Evolutionary conservation across 2,113 vertebrate species (phyloP).

Genomic region (Myotis yumanensis): DNA sequence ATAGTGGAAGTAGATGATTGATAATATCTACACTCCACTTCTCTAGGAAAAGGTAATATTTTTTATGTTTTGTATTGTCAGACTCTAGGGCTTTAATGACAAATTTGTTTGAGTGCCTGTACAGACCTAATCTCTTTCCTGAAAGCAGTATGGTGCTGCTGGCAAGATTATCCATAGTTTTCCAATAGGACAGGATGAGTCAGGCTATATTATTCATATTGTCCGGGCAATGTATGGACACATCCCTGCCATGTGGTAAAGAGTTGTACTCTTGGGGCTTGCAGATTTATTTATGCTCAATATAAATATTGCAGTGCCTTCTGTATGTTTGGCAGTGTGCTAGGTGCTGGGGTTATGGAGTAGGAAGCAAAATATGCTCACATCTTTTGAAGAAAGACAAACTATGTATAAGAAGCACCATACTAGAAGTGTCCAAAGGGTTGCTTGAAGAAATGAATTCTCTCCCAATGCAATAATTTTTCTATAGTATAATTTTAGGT

Average conservation of each 20-base stretch:
- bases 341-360: neutral
- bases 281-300: neutral
- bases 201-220: neutral
- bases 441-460: slow-evolving; percentile 8
- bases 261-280: neutral
- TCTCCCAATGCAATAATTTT: neutral
- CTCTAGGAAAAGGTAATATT: slow-evolving; percentile 57
- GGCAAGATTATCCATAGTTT: neutral
- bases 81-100: slow-evolving; percentile 41
- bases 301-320: slow-evolving; percentile 38
- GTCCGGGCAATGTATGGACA: neutral
- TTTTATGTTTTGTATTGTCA: slow-evolving; percentile 56
- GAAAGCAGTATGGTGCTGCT: slow-evolving; percentile 22
- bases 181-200: neutral
- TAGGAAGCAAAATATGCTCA: slow-evolving; percentile 10
- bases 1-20: slow-evolving; percentile 55
- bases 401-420: neutral
- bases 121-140: neutral
- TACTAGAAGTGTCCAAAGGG: neutral
- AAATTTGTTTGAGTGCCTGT: slow-evolving; percentile 43
- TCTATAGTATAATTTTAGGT: neutral
- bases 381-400: slow-evolving; percentile 41
- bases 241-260: slow-evolving; percentile 2
- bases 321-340: neutral
- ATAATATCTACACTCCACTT: slow-evolving; percentile 40